Evolutionary conservation across 2,888 invertebrate genomes (phyloP).

Genomic region (Sphaeridia pumilis): DNA sequence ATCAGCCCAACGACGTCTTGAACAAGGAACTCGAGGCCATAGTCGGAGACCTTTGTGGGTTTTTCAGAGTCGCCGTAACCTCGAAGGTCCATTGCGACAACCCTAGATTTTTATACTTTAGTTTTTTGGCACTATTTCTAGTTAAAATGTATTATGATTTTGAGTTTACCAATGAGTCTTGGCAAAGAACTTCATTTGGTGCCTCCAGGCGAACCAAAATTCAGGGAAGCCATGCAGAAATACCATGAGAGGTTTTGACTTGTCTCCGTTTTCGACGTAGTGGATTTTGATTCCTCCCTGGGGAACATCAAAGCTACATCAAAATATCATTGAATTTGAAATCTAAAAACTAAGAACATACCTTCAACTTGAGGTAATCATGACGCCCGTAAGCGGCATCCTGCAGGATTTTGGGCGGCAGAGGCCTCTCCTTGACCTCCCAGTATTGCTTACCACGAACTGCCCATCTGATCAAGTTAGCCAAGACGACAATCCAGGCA

Average conservation of each 20-base stretch:
- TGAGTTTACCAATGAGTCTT: constrained; percentile 52
- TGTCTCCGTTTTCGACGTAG: constrained; percentile 55
- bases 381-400: constrained; percentile 51
- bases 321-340: background rate
- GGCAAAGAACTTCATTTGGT: constrained; percentile 55
- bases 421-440: constrained; percentile 43
- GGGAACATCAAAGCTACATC: constrained; percentile 29
- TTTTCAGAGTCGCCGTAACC: constrained; percentile 60
- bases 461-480: constrained; percentile 10
- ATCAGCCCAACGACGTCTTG: constrained; percentile 52
- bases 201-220: constrained; percentile 65
- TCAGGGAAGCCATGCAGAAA: constrained; percentile 65
- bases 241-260: constrained; percentile 53
- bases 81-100: constrained; percentile 55
- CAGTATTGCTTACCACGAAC: constrained; percentile 18
- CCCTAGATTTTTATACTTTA: constrained; percentile 41
- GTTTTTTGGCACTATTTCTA: too few relatives aligned
- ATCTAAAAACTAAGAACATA: constrained; percentile 37
- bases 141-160: too few relatives aligned
- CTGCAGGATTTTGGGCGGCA: constrained; percentile 50
- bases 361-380: constrained; percentile 54
- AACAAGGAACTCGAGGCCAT: constrained; percentile 46
- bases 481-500: constrained; percentile 11
- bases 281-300: constrained; percentile 52
- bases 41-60: constrained; percentile 45